Base-by-base conservation (phyloP, 2,797 vertebrate genomes). In the Fundulus diaphanus region DNA sequence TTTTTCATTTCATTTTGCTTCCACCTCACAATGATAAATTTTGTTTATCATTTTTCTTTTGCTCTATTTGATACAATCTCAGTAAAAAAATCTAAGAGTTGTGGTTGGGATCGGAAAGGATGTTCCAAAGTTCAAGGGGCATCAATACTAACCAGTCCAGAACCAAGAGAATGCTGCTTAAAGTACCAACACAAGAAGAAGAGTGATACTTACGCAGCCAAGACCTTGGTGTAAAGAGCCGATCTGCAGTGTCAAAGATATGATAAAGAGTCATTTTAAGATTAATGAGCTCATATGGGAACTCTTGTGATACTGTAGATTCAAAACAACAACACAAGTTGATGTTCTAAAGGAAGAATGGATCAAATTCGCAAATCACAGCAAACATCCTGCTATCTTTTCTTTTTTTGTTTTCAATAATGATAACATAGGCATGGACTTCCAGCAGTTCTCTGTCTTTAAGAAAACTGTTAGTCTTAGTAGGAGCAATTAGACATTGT, bases 171-270 rank as follows among this genome's bases (percentile, higher is more conserved):
- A 59, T 33, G 56, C 29, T 59, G 27, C 29, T n/a, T n/a, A n/a
- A n/a, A n/a, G 33, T 59, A 9, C 35, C 20, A 5, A 37, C 59
- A 37, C 8, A 24, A 71, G 16, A 78, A 57, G 68, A 82, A 77
- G 71, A 78, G 84, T 57, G 88, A 92, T 95, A 99, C 98, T 93
- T 94, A 99, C 98, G 94, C 98, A 99, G 90, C 98, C 98, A 79
- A 99, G 96, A 82, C 98, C 98, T 0, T 97, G 98, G 86, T 99
- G 98, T 81, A 99, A 93, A 76, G 98, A 98, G 90, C 98, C 98
- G 24, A 99, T 99, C 98, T 99, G 84, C n/a, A 46, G 46, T 63
- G 37, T 20, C 18, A 22, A 20, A 22, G 20, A 49, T 46, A 33
- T 16, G 20, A 61, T 35, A 15, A 35, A 59, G 20, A 61, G 7